Evolutionary conservation across 2,113 vertebrate species (phyloP), one percentile per base, ranked within the genome.

Genomic region (Phocoena sinus): DNA sequence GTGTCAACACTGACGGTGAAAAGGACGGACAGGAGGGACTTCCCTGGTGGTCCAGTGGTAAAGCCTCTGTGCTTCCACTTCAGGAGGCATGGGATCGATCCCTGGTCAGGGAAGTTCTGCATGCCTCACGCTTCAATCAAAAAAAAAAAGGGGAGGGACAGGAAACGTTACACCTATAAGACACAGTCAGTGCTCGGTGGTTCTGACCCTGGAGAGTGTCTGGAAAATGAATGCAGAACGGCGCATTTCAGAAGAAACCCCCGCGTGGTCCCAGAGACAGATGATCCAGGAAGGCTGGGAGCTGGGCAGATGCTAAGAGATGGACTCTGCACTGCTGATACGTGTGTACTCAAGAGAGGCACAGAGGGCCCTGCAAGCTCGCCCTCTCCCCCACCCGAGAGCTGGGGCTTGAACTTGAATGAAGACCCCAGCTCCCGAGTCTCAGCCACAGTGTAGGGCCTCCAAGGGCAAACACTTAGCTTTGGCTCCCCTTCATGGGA

Each of bases 341-440:
- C 1, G 6, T 74, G 6, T 26, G 3, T 21, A 3, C 17, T 65
- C 12, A 20, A 65, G 17, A 6, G 13, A 1, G 26, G 1, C 3
- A 13, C 53, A 50, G 38, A 36, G 62, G 23, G 85, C 53, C 3
- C 7, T 21, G 33, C 28, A 50, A 80, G 28, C 68, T 60, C 4
- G 0, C 15, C 38, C 58, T 33, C 23, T 88, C 26, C 15, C 38
- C 28, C 13, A 7, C 36, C 26, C 44, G 18, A 23, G 3, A 53
- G 13, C 76, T 38, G 7, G 21, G 26, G 28, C 50, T 74, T 88
- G 26, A 62, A 36, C 58, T 26, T 15, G 17, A 68, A 62, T 50
- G n/a, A 36, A 53, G 67, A 79, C 6, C 9, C 38, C 3, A 2
- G 38, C 15, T 33, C 21, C 80, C 14, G 4, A 47, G 71, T 85